Evolutionary conservation across 1,140 invertebrate genomes (phyloP), one percentile per base, ranked within the genome.

Genomic region (Coptotermes formosanus): DNA sequence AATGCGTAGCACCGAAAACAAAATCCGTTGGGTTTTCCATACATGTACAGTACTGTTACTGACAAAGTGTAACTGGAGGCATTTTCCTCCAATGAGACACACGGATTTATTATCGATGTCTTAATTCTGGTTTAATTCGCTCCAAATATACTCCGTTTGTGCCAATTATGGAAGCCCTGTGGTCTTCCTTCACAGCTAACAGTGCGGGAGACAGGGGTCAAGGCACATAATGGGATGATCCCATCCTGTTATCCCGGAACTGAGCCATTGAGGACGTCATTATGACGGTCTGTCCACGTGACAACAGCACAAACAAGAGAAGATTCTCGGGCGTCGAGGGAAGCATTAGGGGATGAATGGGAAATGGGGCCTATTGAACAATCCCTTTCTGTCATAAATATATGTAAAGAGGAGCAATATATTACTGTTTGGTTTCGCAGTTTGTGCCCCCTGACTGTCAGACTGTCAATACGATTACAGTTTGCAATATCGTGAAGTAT

Each of bases 221-320:
- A 25, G 64, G 14, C 64, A 30, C 25, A 75, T 75, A 75, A 75
- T 30, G n/a, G 64, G n/a, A 75, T 75, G 64, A 30, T 75, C n/a
- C 64, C 64, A 30, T 75, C 64, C 64, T 75, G 64, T 75, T 75
- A 75, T 75, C 25, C 64, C 64, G 64, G 64, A 75, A 75, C n/a
- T 30, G 14, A 75, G 64, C 64, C 64, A 75, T 75, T 75, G 25
- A 75, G 64, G 64, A 75, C 64, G 64, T 75, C 64, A 30, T 75
- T 30, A 75, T 75, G 64, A 75, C 64, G 64, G 4, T 75, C 64
- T 25, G 64, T 75, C 64, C 64, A 75, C 64, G 64, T 30, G 64
- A 75, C 64, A 75, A 75, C 64, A 75, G n/a, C 25, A 30, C 64
- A 75, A 75, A 75, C 64, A 75, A 75, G 25, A 14, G 64, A 75